A percentile compares a stretch with the other conserved stretches of the same genome.
phyloP scores from a whole-genome alignment of 2,888 invertebrate genomes.

The Lithophane semibrunnea region DNA sequence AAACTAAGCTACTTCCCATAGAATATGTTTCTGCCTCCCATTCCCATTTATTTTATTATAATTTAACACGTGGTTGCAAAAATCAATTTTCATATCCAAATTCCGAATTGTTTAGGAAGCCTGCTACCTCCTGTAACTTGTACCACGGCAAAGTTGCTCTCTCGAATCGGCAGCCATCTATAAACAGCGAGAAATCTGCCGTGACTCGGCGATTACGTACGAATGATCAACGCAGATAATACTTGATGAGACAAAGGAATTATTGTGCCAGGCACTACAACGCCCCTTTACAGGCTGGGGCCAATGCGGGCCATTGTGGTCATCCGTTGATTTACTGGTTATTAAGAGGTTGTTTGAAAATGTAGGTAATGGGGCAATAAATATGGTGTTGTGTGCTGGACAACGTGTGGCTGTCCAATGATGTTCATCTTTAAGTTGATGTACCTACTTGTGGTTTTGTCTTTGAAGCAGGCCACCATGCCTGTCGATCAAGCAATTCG shows the following conservation, averaged over 20 bases:
- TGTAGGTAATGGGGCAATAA: neutral
- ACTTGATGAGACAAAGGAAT: constrained; percentile 65
- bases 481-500: neutral
- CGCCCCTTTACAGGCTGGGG: constrained; percentile 24
- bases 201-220: constrained; percentile 74
- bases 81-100: no score
- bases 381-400: constrained; percentile 2
- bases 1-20: no score
- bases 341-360: neutral
- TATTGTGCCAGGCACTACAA: constrained; percentile 52
- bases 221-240: constrained; percentile 65
- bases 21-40: neutral
- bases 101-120: neutral
- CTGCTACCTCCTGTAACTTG: constrained; percentile 47
- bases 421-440: neutral
- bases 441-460: neutral
- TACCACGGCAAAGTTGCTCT: constrained; percentile 66
- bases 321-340: constrained; percentile 3
- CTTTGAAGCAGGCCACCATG: neutral
- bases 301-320: constrained; percentile 1
- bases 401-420: neutral
- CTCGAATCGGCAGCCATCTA: constrained; percentile 74
- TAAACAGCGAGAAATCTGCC: constrained; percentile 80
- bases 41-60: no score
- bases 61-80: no score